These are phyloP conservation scores for Pangasius krempfi DNA, from an alignment of 2,797 vertebrate species.

Conservation along the genomic window DNA sequence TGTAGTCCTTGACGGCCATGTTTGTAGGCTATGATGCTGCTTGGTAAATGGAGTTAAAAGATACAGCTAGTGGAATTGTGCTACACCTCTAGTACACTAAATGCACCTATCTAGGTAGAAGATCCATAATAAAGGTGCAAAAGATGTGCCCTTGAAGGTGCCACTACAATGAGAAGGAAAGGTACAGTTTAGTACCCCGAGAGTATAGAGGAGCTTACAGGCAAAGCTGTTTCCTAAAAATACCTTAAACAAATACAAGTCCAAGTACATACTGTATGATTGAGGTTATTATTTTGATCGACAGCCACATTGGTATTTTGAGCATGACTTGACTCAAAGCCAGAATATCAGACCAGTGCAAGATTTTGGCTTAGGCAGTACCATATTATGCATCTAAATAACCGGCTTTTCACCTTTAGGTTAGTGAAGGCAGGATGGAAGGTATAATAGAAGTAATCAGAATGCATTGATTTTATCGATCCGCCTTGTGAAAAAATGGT, in stretches of 20 bases:
- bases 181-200: not conserved
- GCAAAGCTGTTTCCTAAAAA: not conserved
- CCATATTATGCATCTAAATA: not conserved
- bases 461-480: constrained; percentile 17
- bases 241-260: not conserved
- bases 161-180: not conserved
- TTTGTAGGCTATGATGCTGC: not conserved
- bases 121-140: not conserved
- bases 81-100: not conserved
- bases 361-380: not conserved
- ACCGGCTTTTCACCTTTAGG: not conserved
- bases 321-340: not conserved
- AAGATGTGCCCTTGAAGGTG: not conserved
- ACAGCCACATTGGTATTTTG: not conserved
- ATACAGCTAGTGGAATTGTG: not conserved
- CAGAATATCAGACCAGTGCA: not conserved
- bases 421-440: not conserved
- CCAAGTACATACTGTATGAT: not conserved
- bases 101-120: not conserved
- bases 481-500: constrained; percentile 2
- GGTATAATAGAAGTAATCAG: constrained; percentile 4
- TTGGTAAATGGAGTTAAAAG: not conserved
- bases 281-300: not conserved
- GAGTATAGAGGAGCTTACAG: not conserved
- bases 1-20: not conserved